A percentile compares a stretch with the other conserved stretches of the same genome.
Evolutionary conservation across 2,113 vertebrate species (phyloP).

Genomic region (Cathartes aura): DNA sequence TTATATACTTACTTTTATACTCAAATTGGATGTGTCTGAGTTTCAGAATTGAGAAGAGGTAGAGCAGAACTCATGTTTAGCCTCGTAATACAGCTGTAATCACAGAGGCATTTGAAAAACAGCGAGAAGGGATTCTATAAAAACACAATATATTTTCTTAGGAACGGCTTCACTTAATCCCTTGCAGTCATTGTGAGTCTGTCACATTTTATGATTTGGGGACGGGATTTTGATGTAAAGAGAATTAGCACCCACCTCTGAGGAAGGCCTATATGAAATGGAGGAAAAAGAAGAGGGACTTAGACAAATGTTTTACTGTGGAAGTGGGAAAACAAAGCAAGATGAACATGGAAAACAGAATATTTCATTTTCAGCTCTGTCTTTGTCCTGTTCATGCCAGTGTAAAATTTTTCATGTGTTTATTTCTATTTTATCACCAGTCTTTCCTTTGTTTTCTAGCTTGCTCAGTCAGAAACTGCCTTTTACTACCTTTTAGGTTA

Average conservation of each 20-base stretch:
- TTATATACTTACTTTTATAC: background rate
- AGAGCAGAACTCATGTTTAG: background rate
- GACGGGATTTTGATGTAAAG: background rate
- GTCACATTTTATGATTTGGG: background rate
- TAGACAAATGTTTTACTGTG: background rate
- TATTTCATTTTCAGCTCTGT: background rate
- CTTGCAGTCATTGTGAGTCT: accelerated
- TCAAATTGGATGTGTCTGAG: background rate
- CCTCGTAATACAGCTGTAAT: background rate
- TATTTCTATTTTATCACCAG: background rate
- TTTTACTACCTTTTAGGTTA: background rate
- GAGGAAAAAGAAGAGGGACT: background rate
- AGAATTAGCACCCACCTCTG: background rate
- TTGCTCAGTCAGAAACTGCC: background rate
- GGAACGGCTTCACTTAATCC: background rate
- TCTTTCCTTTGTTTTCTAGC: background rate
- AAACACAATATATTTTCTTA: background rate
- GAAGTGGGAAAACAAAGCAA: background rate
- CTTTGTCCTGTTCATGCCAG: background rate
- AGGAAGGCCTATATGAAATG: background rate
- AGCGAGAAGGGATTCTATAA: background rate
- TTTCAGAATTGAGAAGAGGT: background rate
- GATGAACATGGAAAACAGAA: background rate
- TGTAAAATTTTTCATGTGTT: background rate
- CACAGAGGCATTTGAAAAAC: background rate